Evolutionary conservation across 2,113 vertebrate species (phyloP), one percentile per base, ranked within the genome.

Genomic region (Pomatostomus ruficeps): DNA sequence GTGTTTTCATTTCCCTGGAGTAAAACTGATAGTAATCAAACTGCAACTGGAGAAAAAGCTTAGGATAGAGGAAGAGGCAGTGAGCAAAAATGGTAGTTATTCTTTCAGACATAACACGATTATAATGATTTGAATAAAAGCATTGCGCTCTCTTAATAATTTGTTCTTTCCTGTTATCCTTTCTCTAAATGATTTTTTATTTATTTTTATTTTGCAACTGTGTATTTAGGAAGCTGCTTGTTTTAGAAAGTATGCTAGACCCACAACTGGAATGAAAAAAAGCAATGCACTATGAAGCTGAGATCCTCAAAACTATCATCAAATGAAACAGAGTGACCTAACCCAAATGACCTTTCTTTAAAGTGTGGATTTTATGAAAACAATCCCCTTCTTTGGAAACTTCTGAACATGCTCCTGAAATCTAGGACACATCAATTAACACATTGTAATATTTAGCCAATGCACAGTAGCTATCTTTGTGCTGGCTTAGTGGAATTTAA

Each of bases 401-500:
- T 77, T 77, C 51, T 84, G 43, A 88, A 5, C 22, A 8, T 73
- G 20, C 45, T 74, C 33, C 59, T 70, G 88, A 87, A 77, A 91
- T 77, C 48, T 8, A 65, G 28, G 42, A 61, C 35, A 40, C 28
- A 66, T 52, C 54, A 66, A 57, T 1, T 49, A 77, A 31, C 55
- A 57, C 11, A 20, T 73, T 5, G 9, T 24, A 43, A 22, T 43
- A 35, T 86, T 76, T 26, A 77, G 23, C 10, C 1, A 2, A 17
- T 40, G 68, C 42, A 76, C 22, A 40, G 15, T 58, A 58, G 6
- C 25, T 21, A n/a, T 15, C 38, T 80, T 87, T 84, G 7, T 94
- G 90, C 73, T 86, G 45, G n/a, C 59, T 73, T 66, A 42, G 90
- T 71, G 88, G 35, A 91, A 96, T 94, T 87, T 61, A 87, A 95